These are phyloP conservation scores for Catharus bicknelli DNA, from an alignment of 2,113 vertebrate species.

Conservation along the genomic window DNA sequence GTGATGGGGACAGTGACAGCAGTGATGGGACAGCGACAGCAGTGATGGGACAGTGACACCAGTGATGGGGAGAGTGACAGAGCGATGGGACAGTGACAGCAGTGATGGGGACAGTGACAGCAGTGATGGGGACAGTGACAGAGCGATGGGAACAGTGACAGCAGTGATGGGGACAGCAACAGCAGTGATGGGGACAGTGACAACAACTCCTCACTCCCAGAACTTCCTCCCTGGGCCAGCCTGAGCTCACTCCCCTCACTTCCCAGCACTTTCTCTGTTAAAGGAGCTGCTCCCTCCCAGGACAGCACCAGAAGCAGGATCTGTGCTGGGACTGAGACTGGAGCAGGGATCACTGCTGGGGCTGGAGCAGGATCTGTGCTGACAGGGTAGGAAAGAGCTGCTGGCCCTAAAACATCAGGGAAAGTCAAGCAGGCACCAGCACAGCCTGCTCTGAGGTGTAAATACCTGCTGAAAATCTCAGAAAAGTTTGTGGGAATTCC, in stretches of 20 bases:
- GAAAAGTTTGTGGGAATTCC: not conserved
- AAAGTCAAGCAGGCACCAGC: not conserved
- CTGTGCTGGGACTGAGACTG: not conserved
- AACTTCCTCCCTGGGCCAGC: not conserved
- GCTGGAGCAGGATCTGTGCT: not conserved
- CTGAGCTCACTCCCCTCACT: fast-evolving
- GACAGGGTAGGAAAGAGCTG: not conserved
- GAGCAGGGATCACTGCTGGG: fast-evolving
- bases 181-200: too few relatives aligned
- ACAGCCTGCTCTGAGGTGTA: fast-evolving
- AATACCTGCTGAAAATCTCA: fast-evolving
- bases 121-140: not conserved
- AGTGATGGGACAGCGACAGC: too few relatives aligned
- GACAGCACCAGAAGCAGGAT: fast-evolving
- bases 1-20: too few relatives aligned
- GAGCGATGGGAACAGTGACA: not conserved
- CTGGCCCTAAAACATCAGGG: not conserved
- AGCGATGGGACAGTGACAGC: too few relatives aligned
- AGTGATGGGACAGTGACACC: too few relatives aligned
- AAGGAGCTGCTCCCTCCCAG: fast-evolving
- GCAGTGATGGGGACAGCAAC: too few relatives aligned
- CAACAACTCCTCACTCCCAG: fast-evolving
- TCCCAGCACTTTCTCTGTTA: fast-evolving
- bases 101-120: not conserved
- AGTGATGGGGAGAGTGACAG: too few relatives aligned